Percentiles rank a stretch among this genome's conserved stretches.
Evolutionary conservation across 2,888 invertebrate genomes (phyloP).

Genomic region (Agriopis leucophaearia): DNA sequence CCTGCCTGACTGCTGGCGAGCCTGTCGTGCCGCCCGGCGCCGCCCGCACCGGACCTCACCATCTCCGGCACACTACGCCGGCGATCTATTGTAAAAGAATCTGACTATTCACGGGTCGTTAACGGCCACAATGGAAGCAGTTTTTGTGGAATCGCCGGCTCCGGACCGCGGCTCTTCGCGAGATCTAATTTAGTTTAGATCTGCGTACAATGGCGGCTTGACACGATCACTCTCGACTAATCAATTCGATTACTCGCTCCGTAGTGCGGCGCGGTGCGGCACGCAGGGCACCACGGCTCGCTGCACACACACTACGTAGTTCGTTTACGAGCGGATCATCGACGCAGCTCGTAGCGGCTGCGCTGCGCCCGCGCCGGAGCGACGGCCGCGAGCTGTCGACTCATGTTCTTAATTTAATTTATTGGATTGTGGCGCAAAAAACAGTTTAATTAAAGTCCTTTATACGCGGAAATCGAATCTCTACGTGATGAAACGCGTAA

Average conservation of each 20-base stretch:
- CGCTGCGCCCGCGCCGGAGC: constrained; percentile 37
- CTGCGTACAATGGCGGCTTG: constrained; percentile 44
- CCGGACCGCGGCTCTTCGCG: constrained; percentile 17
- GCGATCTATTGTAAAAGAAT: constrained; percentile 17
- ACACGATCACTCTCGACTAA: constrained; percentile 57
- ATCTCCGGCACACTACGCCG: not conserved
- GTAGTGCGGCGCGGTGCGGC: constrained; percentile 32
- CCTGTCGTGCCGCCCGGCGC: not conserved
- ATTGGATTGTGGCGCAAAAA: constrained; percentile 60
- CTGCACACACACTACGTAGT: constrained; percentile 47
- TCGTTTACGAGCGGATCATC: constrained; percentile 55
- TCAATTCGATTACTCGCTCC: constrained; percentile 59
- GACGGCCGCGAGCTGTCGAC: constrained; percentile 49
- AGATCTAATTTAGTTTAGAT: constrained; percentile 41
- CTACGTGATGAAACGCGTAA: constrained; percentile 15
- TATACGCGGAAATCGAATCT: constrained; percentile 45
- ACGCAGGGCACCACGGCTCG: constrained; percentile 15
- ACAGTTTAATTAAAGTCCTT: constrained; percentile 55
- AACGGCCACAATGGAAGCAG: constrained; percentile 41
- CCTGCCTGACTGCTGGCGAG: not conserved
- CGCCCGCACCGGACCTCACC: not conserved
- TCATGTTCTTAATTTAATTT: constrained; percentile 63
- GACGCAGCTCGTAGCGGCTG: constrained; percentile 45
- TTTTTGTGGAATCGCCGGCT: constrained; percentile 27
- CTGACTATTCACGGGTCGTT: constrained; percentile 37